phyloP scores from a whole-genome alignment of 2,113 vertebrate genomes.

The Shinisaurus crocodilurus region DNA sequence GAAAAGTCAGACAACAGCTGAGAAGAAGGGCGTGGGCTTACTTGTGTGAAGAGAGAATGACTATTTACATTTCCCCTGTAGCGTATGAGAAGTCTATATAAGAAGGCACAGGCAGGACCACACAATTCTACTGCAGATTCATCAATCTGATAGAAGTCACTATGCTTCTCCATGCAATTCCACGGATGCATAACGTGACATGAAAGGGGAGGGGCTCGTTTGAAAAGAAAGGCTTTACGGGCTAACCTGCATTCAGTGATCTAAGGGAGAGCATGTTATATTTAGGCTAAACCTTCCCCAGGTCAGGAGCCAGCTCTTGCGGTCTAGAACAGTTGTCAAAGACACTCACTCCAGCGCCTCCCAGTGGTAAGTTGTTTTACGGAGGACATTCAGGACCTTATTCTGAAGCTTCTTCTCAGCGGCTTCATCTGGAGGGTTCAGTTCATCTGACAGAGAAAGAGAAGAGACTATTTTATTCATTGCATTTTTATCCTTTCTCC shows the following conservation, averaged over 20 bases:
- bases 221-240: background rate
- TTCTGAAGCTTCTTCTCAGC: conserved; percentile 71
- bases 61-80: background rate
- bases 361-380: conserved; percentile 85
- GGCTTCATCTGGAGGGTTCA: background rate
- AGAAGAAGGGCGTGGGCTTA: background rate
- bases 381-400: conserved; percentile 80
- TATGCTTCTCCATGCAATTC: background rate
- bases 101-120: background rate
- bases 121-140: background rate
- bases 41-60: background rate
- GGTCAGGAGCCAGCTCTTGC: background rate
- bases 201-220: background rate
- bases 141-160: background rate
- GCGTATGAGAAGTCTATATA: background rate
- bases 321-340: background rate
- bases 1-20: background rate
- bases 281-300: background rate
- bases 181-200: background rate
- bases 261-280: background rate
- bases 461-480: background rate
- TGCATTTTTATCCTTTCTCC: background rate
- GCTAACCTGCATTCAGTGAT: background rate
- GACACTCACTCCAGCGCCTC: conserved; percentile 79
- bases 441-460: background rate